A percentile compares a stretch with the other conserved stretches of the same genome.
Evolutionary conservation across 1,140 invertebrate genomes (phyloP).

Genomic region (Philotrypesis tridentata): DNA sequence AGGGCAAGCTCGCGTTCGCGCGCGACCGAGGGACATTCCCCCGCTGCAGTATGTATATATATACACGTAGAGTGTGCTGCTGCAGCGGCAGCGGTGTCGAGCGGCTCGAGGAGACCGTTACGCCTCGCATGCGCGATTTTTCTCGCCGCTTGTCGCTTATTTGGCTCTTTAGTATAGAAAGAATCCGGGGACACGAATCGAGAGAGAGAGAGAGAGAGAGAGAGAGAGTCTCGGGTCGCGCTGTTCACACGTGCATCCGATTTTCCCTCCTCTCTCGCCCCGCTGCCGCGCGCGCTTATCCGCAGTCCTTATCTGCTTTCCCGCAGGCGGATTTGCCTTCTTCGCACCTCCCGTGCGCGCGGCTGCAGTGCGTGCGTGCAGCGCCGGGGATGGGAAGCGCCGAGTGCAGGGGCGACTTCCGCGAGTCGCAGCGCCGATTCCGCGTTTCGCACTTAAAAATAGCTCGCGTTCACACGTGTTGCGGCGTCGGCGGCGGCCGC

Average conservation of each 20-base stretch:
- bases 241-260: slow-evolving; percentile 70
- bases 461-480: background rate
- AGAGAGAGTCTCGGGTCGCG: slow-evolving; percentile 55
- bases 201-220: background rate
- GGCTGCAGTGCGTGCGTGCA: background rate
- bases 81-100: no score
- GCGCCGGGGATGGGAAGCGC: no score
- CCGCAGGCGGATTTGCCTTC: background rate
- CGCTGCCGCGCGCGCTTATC: slow-evolving; percentile 31
- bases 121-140: slow-evolving; percentile 8
- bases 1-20: background rate
- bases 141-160: background rate
- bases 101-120: slow-evolving; percentile 19
- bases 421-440: slow-evolving; percentile 8
- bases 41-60: no score
- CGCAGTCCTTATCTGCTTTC: slow-evolving; percentile 35
- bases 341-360: background rate
- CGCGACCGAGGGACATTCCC: background rate
- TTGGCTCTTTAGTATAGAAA: background rate
- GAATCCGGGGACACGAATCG: no score
- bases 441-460: slow-evolving; percentile 34
- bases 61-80: background rate
- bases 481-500: background rate
- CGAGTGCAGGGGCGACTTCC: slow-evolving; percentile 5
- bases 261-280: slow-evolving; percentile 36